Evolutionary conservation across 2,888 invertebrate species (phyloP).

Genomic region (Metallyticus violacea): DNA sequence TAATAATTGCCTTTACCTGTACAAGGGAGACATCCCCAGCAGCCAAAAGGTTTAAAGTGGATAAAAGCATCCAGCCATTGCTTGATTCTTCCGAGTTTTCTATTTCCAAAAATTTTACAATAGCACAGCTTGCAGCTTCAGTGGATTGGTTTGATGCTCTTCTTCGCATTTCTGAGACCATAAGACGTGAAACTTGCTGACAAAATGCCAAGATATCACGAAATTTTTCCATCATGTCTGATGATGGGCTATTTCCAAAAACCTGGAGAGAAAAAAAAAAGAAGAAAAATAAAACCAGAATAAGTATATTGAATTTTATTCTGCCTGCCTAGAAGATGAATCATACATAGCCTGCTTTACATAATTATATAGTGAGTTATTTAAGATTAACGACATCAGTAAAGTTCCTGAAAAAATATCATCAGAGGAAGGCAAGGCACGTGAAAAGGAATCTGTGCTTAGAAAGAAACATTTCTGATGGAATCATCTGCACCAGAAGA

Average conservation of each 20-base stretch:
- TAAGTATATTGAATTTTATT: too few species aligned
- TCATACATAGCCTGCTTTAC: background rate
- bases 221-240: constrained; percentile 96
- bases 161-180: constrained; percentile 95
- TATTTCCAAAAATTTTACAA: constrained; percentile 94
- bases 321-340: background rate
- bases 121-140: constrained; percentile 93
- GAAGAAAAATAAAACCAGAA: too few species aligned
- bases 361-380: too few species aligned
- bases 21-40: constrained; percentile 87
- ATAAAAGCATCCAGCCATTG: constrained; percentile 94
- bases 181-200: constrained; percentile 89
- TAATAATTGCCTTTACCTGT: too few species aligned
- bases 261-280: too few species aligned
- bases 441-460: too few species aligned
- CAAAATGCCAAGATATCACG: constrained; percentile 94
- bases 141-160: constrained; percentile 95
- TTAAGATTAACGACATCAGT: too few species aligned
- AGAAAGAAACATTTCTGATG: too few species aligned
- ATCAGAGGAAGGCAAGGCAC: too few species aligned
- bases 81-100: constrained; percentile 92
- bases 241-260: constrained; percentile 88
- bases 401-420: too few species aligned
- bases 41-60: constrained; percentile 86
- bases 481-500: too few species aligned